A percentile compares a stretch with the other conserved stretches of the same genome.
These are phyloP conservation scores for Leptogaster cylindrica DNA, from an alignment of 2,888 invertebrate genomes.

Conservation along the genomic window DNA sequence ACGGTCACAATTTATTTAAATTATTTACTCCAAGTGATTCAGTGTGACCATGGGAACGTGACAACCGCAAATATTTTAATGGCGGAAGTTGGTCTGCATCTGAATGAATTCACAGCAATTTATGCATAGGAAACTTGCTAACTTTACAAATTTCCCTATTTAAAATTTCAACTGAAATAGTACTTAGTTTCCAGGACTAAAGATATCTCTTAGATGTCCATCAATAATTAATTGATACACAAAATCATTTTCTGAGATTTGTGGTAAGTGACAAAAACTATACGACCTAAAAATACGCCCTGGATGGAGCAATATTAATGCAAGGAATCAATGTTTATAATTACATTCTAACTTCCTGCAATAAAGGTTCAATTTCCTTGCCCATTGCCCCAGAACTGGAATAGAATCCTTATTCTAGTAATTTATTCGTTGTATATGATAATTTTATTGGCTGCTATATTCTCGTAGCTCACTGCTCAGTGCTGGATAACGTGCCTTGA, in stretches of 20 bases:
- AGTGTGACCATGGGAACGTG: too few species aligned
- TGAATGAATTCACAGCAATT: too few species aligned
- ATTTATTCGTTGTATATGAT: slow-evolving; percentile 48
- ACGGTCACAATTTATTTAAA: too few species aligned
- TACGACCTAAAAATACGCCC: background rate
- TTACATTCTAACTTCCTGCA: slow-evolving; percentile 4
- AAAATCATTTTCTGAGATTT: too few species aligned
- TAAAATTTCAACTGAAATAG: background rate
- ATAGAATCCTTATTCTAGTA: slow-evolving; percentile 14
- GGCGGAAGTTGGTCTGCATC: too few species aligned
- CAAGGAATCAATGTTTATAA: background rate
- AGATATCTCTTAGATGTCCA: background rate
- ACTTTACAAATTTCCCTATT: too few species aligned
- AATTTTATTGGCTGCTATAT: slow-evolving; percentile 43
- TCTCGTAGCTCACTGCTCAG: background rate
- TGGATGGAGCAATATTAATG: background rate
- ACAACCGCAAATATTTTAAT: too few species aligned
- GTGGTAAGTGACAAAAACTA: too few species aligned
- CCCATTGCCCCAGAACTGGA: background rate
- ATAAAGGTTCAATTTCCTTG: background rate
- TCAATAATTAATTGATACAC: too few species aligned
- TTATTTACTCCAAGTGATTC: too few species aligned
- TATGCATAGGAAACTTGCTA: too few species aligned
- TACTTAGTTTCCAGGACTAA: background rate
- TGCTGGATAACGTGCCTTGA: slow-evolving; percentile 1